Evolutionary conservation across 2,797 vertebrate species (phyloP).

Genomic region (Rhabdophis nuchalis): DNA sequence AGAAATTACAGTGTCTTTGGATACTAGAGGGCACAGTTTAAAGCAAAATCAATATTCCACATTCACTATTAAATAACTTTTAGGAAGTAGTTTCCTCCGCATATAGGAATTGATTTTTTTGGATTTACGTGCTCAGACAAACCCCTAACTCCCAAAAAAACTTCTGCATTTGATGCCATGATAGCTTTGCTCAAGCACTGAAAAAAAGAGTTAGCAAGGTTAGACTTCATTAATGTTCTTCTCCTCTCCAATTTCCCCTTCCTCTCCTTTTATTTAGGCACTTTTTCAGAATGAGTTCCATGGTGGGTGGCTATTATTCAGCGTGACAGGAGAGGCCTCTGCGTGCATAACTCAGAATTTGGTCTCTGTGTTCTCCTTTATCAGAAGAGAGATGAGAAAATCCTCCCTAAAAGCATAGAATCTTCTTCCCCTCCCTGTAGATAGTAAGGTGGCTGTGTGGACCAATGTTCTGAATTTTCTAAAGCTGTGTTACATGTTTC

Average conservation of each 20-base stretch:
- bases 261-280: neutral
- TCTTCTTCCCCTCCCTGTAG: neutral
- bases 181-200: slow-evolving; percentile 18
- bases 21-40: neutral
- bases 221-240: neutral
- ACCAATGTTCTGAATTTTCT: neutral
- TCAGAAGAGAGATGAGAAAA: too few species aligned
- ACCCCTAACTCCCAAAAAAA: neutral
- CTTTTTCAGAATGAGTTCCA: neutral
- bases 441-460: neutral
- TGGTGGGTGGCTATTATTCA: neutral
- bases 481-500: neutral
- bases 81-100: neutral
- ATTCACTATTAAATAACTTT: neutral
- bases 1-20: neutral
- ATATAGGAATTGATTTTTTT: neutral
- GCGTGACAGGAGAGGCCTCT: neutral
- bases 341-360: too few species aligned
- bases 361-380: neutral
- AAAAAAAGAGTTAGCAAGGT: neutral
- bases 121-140: neutral
- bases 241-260: neutral
- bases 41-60: slow-evolving; percentile 5
- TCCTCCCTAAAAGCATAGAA: neutral
- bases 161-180: neutral